Base-by-base conservation (phyloP, 2,888 invertebrate species). In the Dugesia japonica region DNA sequence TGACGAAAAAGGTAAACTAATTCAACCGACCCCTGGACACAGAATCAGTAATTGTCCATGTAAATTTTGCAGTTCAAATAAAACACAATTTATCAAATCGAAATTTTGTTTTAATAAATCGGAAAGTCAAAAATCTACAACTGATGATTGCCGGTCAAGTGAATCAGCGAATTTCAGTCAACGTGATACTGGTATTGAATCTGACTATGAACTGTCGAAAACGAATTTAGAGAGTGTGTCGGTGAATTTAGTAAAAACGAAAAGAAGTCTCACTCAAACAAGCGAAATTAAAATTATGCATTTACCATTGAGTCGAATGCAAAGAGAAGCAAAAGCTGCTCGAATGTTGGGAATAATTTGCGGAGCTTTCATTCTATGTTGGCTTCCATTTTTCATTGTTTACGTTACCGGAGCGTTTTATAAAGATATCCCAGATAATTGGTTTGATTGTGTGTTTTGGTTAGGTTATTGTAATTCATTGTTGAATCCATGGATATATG, bases 301-400 rank as follows among this genome's bases (percentile, higher is more conserved):
- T 1, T 4, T 56, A n/a, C 56, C 56, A 23, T 56, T 56, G n/a
- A 72, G 72, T 28, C 4, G 28, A 72, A 72, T 28, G 72, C 27
- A 72, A 28, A 26, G 93, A 90, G 94, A 94, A 84, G 93, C 94
- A 0, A 94, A 94, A 86, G 94, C 94, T 0, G 94, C 94, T 0
- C 94, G 94, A 85, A 94, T 94, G 0, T 87, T 95, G 75, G 94
- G 92, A 78, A 94, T 97, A 80, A 95, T 97, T 79, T 94, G 97
- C 0, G 95, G 95, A 0, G 91, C 93, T 72, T 97, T 97, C 86
- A 92, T 94, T 77, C 88, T 91, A 82, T 97, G 95, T 85, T 97
- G 95, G 75, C 56, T 71, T n/a, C 75, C 75, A 4, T 75, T 75
- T 1, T 75, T 75, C 26, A 92, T 92, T 72, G 91, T 93, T 86